Evolutionary conservation across 2,113 vertebrate species (phyloP).

Genomic region (Ophthalmolycus amberensis): DNA sequence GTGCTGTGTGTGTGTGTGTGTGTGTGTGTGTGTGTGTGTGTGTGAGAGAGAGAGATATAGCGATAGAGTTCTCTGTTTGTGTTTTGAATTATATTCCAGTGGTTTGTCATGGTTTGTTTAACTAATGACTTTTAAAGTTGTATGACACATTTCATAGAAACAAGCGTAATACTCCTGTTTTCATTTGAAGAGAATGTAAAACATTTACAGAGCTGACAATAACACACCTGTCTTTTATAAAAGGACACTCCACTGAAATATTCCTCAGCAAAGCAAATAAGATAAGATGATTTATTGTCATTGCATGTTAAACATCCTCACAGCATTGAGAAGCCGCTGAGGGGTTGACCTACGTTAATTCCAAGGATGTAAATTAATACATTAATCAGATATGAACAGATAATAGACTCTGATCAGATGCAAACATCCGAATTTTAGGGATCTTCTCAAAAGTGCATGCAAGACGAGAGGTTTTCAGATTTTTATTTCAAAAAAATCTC

Average conservation of each 20-base stretch:
- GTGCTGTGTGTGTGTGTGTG: constrained; percentile 41
- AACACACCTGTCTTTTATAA: constrained; percentile 15
- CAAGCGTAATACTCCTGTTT: background rate
- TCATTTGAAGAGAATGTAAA: constrained; percentile 24
- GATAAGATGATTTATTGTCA: background rate
- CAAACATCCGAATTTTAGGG: background rate
- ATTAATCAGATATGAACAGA: background rate
- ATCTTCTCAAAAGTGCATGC: background rate
- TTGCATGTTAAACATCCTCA: constrained; percentile 4
- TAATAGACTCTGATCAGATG: background rate
- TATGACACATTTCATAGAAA: constrained; percentile 14
- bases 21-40: constrained; percentile 39
- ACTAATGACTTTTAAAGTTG: constrained; percentile 31
- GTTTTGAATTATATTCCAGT: constrained; percentile 48
- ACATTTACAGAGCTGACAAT: constrained; percentile 21
- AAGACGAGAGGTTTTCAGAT: background rate
- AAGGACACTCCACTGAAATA: constrained; percentile 17
- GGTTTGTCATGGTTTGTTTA: constrained; percentile 32
- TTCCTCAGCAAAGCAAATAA: constrained; percentile 20
- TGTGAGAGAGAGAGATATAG: background rate
- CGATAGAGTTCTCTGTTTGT: constrained; percentile 39
- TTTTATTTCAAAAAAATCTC: background rate
- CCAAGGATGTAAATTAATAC: background rate
- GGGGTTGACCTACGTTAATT: background rate
- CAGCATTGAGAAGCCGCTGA: constrained; percentile 1